Base-by-base conservation (phyloP, 2,113 vertebrate species). In the Natator depressus region DNA sequence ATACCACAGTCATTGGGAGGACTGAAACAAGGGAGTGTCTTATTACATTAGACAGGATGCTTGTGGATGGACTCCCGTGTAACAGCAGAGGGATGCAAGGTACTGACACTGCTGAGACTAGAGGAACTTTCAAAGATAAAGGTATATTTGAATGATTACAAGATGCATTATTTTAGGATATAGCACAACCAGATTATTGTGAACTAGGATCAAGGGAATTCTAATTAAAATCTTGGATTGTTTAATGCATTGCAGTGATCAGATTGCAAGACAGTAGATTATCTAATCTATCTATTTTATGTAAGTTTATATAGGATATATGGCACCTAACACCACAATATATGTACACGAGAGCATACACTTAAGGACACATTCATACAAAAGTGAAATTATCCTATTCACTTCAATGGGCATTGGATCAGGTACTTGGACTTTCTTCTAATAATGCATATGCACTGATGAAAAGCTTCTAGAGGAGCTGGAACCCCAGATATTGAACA, bases 1-100 rank as follows among this genome's bases (percentile, higher is more conserved):
- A 96, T 98, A 92, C 96, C 84, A 80, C 95, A 89, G 95, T 91
- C 90, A 92, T 89, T 88, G 84, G 51, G 93, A 83, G 96, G 94
- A 88, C 93, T 49, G 20, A 9, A 97, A 93, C 81, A 97, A 57
- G 3, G 82, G 90, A 86, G 86, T 87, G 92, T 92, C 82, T 97
- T 97, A 93, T 97, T 98, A 84, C 86, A 87, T 92, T 91, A 57
- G 12, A 93, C 92, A 89, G 87, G 50, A 86, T 93, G 8, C 87
- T 91, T 25, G 76, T 27, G 5, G 75, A 29, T 86, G 38, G 29
- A 42, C 69, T 82, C 1, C 0, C 80, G 27, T 55, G 72, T 22
- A 42, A 78, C 38, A 78, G 35, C 93, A 89, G 46, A 22, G 25
- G 84, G n/a, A 59, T 22, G 75, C 47, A 11, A 16, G 83, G 3